phyloP scores from a whole-genome alignment of 2,888 invertebrate species.

The Podotricha telesiphe region DNA sequence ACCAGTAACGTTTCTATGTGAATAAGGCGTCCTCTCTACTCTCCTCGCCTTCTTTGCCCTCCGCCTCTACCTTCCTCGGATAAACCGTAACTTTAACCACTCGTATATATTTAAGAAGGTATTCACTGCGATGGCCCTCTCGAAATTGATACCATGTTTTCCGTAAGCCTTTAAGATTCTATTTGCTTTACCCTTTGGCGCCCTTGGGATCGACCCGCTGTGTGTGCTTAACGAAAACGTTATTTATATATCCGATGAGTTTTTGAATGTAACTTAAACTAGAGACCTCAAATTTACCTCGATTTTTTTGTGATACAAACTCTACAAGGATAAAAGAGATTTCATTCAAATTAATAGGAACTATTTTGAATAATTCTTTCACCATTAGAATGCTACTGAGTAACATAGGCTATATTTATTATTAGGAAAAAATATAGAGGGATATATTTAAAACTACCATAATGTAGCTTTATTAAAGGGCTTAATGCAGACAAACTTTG shows the following conservation, averaged over 20 bases:
- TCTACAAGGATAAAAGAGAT: background rate
- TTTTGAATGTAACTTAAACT: conserved; percentile 16
- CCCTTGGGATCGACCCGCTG: conserved; percentile 35
- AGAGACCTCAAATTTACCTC: background rate
- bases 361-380: too few relatives aligned
- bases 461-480: too few relatives aligned
- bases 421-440: too few relatives aligned
- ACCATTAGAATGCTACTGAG: too few relatives aligned
- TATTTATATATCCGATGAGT: conserved; percentile 25
- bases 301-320: too few relatives aligned
- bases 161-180: conserved; percentile 45
- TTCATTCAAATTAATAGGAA: too few relatives aligned
- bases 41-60: background rate
- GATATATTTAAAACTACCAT: too few relatives aligned
- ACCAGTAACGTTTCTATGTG: conserved; percentile 23
- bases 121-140: conserved; percentile 30
- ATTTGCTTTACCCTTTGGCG: conserved; percentile 42
- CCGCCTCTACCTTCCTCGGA: background rate
- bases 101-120: conserved; percentile 22
- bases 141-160: conserved; percentile 40
- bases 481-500: too few relatives aligned
- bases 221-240: conserved; percentile 20
- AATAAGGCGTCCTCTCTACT: background rate
- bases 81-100: conserved; percentile 18
- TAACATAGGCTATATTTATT: too few relatives aligned